Base-by-base conservation (phyloP, 2,797 vertebrate species). In the Argyrosomus regius region DNA sequence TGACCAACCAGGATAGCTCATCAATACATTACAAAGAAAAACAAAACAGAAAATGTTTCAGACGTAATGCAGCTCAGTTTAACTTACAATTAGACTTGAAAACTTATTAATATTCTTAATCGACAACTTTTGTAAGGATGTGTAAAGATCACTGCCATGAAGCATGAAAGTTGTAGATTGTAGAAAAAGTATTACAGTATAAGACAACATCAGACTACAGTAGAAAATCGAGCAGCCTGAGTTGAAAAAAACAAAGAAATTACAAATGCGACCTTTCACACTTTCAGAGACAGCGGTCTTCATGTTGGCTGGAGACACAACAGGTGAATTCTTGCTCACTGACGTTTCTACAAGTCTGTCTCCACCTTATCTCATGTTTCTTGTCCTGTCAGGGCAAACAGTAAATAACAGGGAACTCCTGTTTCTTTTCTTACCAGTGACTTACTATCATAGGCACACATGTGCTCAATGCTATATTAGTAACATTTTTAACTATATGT, bases 311-410 rank as follows among this genome's bases (percentile, higher is more conserved):
- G 63, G 69, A 88, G 58, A 74, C 63, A 76, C 77, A 83, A 66
- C 78, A 84, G 78, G 69, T 82, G 66, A 85, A 82, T 85, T 80
- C 77, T 76, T 86, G 62, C 54, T 52, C 26, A 35, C 14, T 77
- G 62, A 80, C 46, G 50, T 82, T 64, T 78, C 35, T n/a, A 6
- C 18, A 17, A 64, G 62, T 72, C 73, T 78, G 73, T 73, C 82
- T 86, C 67, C 74, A 80, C 64, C 63, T 79, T 73, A 78, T 87
- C 75, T 87, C 41, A 61, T 26, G 28, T 74, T 75, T 77, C 80
- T 60, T 73, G 64, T 84, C 71, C 80, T 66, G 65, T 80, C 59
- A 83, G 63, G 54, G 49, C 50, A 66, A 74, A 78, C 62, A 53
- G 60, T 58, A 66, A 67, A 77, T 82, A 68, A 78, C 61, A 72